Evolutionary conservation across 2,888 invertebrate genomes (phyloP).

Genomic region (Sicus ferrugineus): DNA sequence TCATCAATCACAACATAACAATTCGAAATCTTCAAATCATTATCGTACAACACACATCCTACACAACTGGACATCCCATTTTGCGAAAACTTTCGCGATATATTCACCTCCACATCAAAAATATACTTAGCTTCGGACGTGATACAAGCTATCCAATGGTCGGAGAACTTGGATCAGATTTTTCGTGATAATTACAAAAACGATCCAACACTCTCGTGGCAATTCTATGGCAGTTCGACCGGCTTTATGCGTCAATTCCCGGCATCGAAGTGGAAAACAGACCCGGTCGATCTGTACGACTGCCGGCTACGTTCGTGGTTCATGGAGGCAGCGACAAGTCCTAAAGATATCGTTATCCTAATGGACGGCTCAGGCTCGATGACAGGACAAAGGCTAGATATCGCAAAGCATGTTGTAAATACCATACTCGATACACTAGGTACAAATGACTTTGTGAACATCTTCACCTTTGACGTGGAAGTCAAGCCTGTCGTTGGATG

Average conservation of each 20-base stretch:
- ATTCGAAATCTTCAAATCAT: constrained; percentile 25
- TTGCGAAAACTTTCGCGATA: background rate
- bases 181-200: constrained; percentile 87
- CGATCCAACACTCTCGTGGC: constrained; percentile 93
- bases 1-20: constrained; percentile 2
- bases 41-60: constrained; percentile 4
- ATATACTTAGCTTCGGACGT: constrained; percentile 76
- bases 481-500: constrained; percentile 86
- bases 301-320: constrained; percentile 95
- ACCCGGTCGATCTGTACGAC: constrained; percentile 92
- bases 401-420: constrained; percentile 86
- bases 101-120: constrained; percentile 43
- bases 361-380: constrained; percentile 92
- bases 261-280: constrained; percentile 82
- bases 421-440: constrained; percentile 95
- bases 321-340: constrained; percentile 96
- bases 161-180: constrained; percentile 87
- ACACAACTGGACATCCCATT: background rate
- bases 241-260: constrained; percentile 98
- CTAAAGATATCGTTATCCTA: constrained; percentile 89
- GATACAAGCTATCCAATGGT: constrained; percentile 94
- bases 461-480: constrained; percentile 87
- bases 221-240: constrained; percentile 96
- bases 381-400: constrained; percentile 87
- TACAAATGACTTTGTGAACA: constrained; percentile 97